Base-by-base conservation (phyloP, 2,113 vertebrate species). In the Planiliza haematocheilus region DNA sequence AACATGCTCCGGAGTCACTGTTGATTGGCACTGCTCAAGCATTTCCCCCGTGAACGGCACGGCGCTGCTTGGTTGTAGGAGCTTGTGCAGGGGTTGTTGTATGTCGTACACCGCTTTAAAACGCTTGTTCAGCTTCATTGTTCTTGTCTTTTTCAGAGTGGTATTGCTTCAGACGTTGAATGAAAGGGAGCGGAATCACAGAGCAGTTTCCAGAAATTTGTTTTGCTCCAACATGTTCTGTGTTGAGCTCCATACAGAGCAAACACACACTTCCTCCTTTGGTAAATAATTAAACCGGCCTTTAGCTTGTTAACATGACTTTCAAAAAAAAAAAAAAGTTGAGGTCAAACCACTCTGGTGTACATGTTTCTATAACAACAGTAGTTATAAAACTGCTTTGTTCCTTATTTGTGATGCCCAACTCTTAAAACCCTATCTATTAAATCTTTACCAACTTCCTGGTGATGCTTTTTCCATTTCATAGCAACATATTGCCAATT, bases 1-100 rank as follows among this genome's bases (percentile, higher is more conserved):
- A 84, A 88, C 84, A 91, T 85, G 80, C 65, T 72, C 66, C 64
- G 48, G 45, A 81, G 78, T 82, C 76, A 70, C 83, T 50, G 78
- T 13, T 76, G 85, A 90, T 84, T 88, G 80, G 82, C 86, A 86
- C 53, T 39, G 69, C 75, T 82, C 49, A 42, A 53, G 68, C 34
- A 64, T 78, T 78, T 82, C 77, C 71, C 57, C 71, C 1, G 56
- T 56, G 72, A 81, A 74, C 51, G 16, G 46, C 43, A 37, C 67
- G 5, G 71, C 13, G 57, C 49, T 80, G 66, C 77, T 65, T 74
- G 74, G 69, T 74, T 74, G 84, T 74, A 79, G 24, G 76, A 70
- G 66, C 68, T 70, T 56, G 68, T 70, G 69, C 59, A 62, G 63
- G 57, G 69, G 65, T 56, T 70, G 71, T 59, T 74, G 62, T 24